Conservation (phyloP, 2,797 vertebrate genomes). For the Phrynocephalus forsythii region DNA sequence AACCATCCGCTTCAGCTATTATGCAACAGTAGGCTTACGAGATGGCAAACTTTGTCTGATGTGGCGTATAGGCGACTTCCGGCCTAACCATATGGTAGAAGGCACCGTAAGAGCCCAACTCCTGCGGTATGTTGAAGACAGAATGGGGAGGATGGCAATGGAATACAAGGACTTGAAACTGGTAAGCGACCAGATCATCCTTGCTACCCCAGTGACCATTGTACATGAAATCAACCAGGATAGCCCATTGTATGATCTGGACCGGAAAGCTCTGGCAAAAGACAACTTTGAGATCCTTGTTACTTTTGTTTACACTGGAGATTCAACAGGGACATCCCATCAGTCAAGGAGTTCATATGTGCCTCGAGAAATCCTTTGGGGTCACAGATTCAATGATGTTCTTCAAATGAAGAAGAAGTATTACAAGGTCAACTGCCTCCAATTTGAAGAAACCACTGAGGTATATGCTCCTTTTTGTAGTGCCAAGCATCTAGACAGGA, state of each 20-base stretch:
- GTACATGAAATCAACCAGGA: slow-evolving; percentile 86
- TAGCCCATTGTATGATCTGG: slow-evolving; percentile 89
- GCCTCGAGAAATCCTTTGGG: slow-evolving; percentile 92
- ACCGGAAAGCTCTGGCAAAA: slow-evolving; percentile 83
- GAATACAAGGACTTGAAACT: slow-evolving; percentile 87
- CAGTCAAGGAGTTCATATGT: slow-evolving; percentile 94
- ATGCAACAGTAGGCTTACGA: slow-evolving; percentile 87
- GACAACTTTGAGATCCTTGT: slow-evolving; percentile 93
- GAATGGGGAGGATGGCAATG: slow-evolving; percentile 83
- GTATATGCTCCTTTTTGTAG: slow-evolving; percentile 89
- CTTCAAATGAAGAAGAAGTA: slow-evolving; percentile 84
- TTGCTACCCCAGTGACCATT: slow-evolving; percentile 88
- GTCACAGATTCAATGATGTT: slow-evolving; percentile 92
- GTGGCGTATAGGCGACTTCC: slow-evolving; percentile 94
- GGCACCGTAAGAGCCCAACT: slow-evolving; percentile 90
- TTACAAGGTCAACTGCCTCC: slow-evolving; percentile 90
- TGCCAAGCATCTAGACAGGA: slow-evolving; percentile 84
- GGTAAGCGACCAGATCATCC: slow-evolving; percentile 85
- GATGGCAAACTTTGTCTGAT: slow-evolving; percentile 88
- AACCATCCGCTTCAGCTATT: slow-evolving; percentile 92
- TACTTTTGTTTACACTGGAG: slow-evolving; percentile 93
- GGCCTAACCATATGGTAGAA: slow-evolving; percentile 91
- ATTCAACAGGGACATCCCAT: slow-evolving; percentile 92
- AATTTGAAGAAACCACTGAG: slow-evolving; percentile 90
- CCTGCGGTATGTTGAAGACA: slow-evolving; percentile 81